Conservation (phyloP, 2,113 vertebrate species). For the Lamprotornis superbus region DNA sequence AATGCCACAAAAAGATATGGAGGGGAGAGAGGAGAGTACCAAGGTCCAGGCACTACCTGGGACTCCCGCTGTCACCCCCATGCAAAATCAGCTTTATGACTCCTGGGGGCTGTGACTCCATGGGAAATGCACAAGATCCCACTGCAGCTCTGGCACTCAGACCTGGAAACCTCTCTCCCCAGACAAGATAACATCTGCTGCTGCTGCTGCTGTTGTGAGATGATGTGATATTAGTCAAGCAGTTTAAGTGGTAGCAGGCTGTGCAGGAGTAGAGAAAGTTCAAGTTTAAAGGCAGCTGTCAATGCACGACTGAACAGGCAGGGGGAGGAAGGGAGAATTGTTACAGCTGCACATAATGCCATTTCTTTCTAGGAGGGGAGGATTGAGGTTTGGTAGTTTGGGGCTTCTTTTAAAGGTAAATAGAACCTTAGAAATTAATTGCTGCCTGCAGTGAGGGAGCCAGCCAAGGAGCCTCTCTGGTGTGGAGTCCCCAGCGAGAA, state of each 20-base stretch:
- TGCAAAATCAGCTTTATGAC: neutral
- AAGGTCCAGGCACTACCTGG: neutral
- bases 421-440: neutral
- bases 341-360: neutral
- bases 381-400: neutral
- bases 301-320: neutral
- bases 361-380: neutral
- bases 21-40: neutral
- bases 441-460: neutral
- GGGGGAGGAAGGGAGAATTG: neutral
- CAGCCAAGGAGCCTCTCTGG: accelerated
- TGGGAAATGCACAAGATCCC: neutral
- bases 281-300: constrained; percentile 22
- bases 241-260: constrained; percentile 7
- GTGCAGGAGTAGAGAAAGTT: neutral
- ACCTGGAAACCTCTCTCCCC: neutral
- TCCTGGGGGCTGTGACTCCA: neutral
- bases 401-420: neutral
- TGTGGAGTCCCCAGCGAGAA: neutral
- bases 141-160: neutral
- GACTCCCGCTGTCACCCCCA: accelerated
- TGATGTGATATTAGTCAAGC: neutral
- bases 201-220: neutral
- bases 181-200: neutral
- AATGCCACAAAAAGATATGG: neutral